These are phyloP conservation scores for Sarcophaga carnaria DNA, from an alignment of 2,888 invertebrate genomes.

Conservation along the genomic window DNA sequence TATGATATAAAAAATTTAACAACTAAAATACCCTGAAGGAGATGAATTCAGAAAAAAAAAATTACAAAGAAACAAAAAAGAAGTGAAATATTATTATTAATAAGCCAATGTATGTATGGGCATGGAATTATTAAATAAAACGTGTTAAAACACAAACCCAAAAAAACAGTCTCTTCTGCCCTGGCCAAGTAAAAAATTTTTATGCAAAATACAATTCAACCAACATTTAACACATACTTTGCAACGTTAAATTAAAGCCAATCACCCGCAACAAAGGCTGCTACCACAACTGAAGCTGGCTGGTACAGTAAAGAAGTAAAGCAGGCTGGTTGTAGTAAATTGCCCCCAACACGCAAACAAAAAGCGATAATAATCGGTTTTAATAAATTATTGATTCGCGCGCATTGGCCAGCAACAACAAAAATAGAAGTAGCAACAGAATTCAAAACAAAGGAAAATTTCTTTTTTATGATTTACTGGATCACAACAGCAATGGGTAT, in stretches of 20 bases:
- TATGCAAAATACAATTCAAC: too few relatives aligned
- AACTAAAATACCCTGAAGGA: background rate
- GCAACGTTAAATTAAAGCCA: background rate
- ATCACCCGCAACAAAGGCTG: background rate
- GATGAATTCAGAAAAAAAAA: background rate
- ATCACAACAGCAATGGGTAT: background rate
- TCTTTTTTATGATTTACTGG: constrained; percentile 27
- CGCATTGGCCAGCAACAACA: constrained; percentile 18
- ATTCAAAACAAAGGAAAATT: background rate
- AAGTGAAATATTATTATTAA: background rate
- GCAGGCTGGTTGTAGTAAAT: background rate
- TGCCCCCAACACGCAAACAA: constrained; percentile 62
- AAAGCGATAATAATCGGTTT: constrained; percentile 70
- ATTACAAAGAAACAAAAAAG: background rate
- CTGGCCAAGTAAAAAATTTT: background rate
- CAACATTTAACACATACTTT: background rate
- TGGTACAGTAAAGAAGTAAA: background rate
- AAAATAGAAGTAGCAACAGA: background rate
- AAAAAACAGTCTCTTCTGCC: background rate
- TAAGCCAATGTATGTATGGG: background rate
- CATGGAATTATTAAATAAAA: background rate
- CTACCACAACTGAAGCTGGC: background rate
- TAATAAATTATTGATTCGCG: constrained; percentile 72
- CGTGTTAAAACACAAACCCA: background rate
- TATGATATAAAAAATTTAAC: background rate